Evolutionary conservation across 2,113 vertebrate species (phyloP).

Genomic region (Ptilorrhoa leucosticta): DNA sequence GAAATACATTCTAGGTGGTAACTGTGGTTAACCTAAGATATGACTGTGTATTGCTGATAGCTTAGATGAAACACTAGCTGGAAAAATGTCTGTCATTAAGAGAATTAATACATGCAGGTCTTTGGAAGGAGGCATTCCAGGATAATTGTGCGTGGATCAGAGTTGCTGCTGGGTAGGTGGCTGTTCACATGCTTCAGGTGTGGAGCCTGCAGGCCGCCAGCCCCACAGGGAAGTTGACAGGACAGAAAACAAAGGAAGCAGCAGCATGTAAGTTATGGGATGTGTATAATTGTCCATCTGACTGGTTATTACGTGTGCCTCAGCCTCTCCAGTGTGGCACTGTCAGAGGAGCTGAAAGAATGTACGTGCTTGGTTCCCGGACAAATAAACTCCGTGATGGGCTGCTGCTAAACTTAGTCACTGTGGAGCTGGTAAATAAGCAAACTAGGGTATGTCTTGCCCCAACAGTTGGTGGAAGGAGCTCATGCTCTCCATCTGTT

Average conservation of each 20-base stretch:
- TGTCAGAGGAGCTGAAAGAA: not conserved
- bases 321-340: not conserved
- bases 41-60: not conserved
- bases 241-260: not conserved
- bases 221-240: not conserved
- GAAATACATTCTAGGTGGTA: not conserved
- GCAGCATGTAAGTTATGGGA: not conserved
- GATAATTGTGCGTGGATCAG: not conserved
- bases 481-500: conserved; percentile 5
- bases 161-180: not conserved
- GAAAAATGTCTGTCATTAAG: not conserved
- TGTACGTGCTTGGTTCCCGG: not conserved
- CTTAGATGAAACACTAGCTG: not conserved
- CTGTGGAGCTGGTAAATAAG: not conserved
- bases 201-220: not conserved
- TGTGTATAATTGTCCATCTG: not conserved
- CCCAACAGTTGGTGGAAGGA: not conserved
- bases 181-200: not conserved
- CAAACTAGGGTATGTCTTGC: not conserved
- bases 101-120: not conserved
- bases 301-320: not conserved
- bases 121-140: not conserved
- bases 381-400: not conserved
- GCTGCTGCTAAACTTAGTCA: not conserved
- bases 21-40: not conserved